Conservation (phyloP, 2,113 vertebrate genomes). For the Leptodactylus fuscus region DNA sequence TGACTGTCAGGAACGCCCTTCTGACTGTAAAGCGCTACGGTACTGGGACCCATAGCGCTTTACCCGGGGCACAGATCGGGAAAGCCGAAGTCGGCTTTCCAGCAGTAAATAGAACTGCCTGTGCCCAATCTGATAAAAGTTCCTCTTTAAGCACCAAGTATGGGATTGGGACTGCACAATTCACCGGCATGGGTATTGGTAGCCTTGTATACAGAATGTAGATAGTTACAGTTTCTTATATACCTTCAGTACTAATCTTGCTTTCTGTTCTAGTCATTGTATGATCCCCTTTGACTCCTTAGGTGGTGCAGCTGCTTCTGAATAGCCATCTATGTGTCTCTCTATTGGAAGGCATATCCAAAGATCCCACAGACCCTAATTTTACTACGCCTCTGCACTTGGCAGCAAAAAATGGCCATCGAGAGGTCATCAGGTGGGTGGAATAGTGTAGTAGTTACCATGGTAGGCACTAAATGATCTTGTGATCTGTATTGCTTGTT, state of each 20-base stretch:
- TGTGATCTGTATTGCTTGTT: not conserved
- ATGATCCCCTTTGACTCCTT: conserved; percentile 31
- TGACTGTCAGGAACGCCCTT: too few relatives aligned
- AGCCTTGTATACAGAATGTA: too few relatives aligned
- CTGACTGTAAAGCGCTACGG: too few relatives aligned
- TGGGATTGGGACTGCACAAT: too few relatives aligned
- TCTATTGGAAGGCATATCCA: conserved; percentile 89
- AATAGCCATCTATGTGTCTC: conserved; percentile 93
- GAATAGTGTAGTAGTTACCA: not conserved
- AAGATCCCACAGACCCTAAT: conserved; percentile 86
- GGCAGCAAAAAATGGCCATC: conserved; percentile 93
- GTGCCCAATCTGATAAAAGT: too few relatives aligned
- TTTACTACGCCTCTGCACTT: conserved; percentile 93
- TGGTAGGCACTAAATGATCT: not conserved
- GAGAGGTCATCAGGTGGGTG: conserved; percentile 89
- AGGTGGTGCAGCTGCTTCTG: conserved; percentile 92
- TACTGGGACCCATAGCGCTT: too few relatives aligned
- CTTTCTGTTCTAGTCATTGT: not conserved
- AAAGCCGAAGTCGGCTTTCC: too few relatives aligned
- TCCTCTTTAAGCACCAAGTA: too few relatives aligned
- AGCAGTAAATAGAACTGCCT: too few relatives aligned
- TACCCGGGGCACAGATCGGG: too few relatives aligned
- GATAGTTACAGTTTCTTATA: too few relatives aligned
- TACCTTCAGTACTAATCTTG: not conserved
- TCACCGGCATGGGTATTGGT: too few relatives aligned